phyloP scores from a whole-genome alignment of 2,113 vertebrate species.

The Pandion haliaetus region DNA sequence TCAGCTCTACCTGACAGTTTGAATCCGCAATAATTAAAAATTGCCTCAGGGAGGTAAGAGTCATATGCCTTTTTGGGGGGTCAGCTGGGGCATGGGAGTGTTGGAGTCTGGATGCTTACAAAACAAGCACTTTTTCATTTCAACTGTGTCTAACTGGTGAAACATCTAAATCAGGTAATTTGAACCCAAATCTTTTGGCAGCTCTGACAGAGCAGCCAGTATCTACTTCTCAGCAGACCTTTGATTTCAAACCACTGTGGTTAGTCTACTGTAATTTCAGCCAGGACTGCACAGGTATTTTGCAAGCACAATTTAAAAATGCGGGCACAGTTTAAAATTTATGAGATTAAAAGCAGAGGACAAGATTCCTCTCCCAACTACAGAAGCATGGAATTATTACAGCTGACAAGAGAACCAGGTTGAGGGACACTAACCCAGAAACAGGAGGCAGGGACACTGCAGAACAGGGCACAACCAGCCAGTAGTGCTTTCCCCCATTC shows the following conservation, averaged over 20 bases:
- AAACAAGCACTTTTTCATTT: constrained; percentile 40
- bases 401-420: neutral
- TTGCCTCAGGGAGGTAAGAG: neutral
- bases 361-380: neutral
- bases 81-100: neutral
- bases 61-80: neutral
- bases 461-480: neutral
- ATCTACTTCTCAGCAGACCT: neutral
- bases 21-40: neutral
- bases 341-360: neutral
- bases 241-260: neutral
- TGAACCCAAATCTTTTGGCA: constrained; percentile 32
- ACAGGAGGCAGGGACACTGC: neutral
- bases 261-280: constrained; percentile 48
- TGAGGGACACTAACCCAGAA: neutral
- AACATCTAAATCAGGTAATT: constrained; percentile 44
- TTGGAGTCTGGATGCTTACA: neutral
- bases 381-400: neutral
- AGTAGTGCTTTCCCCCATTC: neutral
- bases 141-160: neutral
- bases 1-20: neutral
- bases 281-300: neutral
- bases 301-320: neutral
- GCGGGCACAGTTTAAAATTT: neutral
- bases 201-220: constrained; percentile 13